Conservation (phyloP, 1,140 invertebrate species). For the Meloidogyne floridensis region DNA sequence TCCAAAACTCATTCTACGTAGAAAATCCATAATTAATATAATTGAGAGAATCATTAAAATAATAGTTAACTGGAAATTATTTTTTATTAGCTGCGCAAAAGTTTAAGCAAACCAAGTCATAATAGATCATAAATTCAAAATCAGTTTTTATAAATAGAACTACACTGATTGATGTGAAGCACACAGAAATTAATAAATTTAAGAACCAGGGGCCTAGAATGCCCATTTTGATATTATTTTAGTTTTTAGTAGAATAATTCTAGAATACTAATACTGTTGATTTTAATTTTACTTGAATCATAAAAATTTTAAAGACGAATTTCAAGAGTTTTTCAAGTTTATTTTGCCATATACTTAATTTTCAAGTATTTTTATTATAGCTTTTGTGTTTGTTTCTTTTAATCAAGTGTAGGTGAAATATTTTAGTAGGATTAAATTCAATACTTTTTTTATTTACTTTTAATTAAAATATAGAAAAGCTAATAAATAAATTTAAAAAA, state of each 20-base stretch:
- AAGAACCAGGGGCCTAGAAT: constrained; percentile 14
- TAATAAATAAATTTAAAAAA: not conserved
- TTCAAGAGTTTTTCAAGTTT: not conserved
- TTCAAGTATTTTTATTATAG: too few species aligned
- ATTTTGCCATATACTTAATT: not conserved
- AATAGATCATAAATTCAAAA: constrained; percentile 16
- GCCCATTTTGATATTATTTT: not conserved
- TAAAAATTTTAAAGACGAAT: too few species aligned
- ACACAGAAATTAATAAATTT: not conserved
- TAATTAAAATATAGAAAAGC: constrained; percentile 17
- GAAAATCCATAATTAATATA: constrained; percentile 16
- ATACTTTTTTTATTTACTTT: not conserved
- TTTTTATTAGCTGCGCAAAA: too few species aligned
- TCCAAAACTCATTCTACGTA: not conserved
- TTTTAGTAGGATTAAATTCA: not conserved
- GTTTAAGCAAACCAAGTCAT: constrained; percentile 14
- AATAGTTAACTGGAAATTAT: constrained; percentile 3
- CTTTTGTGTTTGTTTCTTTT: not conserved
- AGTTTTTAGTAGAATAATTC: not conserved
- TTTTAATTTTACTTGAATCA: too few species aligned
- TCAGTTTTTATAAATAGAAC: constrained; percentile 1
- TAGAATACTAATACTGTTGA: too few species aligned
- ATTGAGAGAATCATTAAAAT: constrained; percentile 20
- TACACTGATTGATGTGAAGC: constrained; percentile 17
- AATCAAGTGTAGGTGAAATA: not conserved